Base-by-base conservation (phyloP, 2,113 vertebrate species). In the Brachyistius frenatus region DNA sequence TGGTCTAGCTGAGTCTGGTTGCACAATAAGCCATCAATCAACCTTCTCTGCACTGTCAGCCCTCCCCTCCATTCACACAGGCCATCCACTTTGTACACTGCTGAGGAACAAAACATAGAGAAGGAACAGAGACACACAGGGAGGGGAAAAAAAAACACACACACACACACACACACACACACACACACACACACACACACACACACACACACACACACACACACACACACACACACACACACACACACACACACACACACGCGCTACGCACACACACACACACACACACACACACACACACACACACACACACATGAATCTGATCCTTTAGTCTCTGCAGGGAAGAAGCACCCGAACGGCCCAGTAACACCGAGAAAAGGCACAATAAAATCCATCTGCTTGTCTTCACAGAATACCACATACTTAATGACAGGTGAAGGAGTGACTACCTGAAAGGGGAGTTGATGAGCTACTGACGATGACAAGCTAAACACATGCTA, bases 21-120 rank as follows among this genome's bases (percentile, higher is more conserved):
- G 87, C 88, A 94, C 93, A 94, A 95, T 94, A 93, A 93, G 87
- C 92, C 88, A 95, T 95, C 94, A 93, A 94, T 94, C 93, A 94
- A 84, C 86, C 80, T 89, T 87, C 80, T 86, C 69, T 75, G 47
- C 44, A 79, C 89, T 91, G 89, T 93, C 92, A 94, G 88, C 80
- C 85, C 86, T 86, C 84, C 86, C 85, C 76, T 74, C 82, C 84
- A 85, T 84, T 86, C 89, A 89, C 83, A 83, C 75, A 85, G 83
- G 80, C 86, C 86, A 62, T 86, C 84, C 80, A 89, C 90, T 90
- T 88, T 88, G 86, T 88, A 89, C 87, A 89, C 85, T 69, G 81
- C 86, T 73, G 72, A 87, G 85, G 70, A 88, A 85, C 88, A 90
- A 90, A 88, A 89, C 88, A 85, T 7, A 67, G 60, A 73, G 54